Evolutionary conservation across 1,140 invertebrate species (phyloP), one percentile per base, ranked within the genome.

Genomic region (Drosophila pruinosa): DNA sequence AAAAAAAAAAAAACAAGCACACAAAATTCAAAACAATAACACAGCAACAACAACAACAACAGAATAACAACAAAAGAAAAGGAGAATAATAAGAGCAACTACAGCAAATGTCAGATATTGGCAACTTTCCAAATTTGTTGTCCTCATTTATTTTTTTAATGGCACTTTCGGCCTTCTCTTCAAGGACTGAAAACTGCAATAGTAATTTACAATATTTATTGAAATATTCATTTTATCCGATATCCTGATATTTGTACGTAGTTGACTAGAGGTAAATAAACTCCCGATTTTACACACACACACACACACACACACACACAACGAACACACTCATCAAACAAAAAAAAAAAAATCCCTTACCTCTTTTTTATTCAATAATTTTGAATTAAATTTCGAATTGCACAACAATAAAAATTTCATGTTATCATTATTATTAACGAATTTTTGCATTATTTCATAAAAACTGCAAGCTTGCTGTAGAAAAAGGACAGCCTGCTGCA

Each of bases 381-480:
- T 41, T 63, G 15, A 24, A 38, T 14, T 50, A 63, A 34, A 22
- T 26, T 53, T 41, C 31, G 14, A 56, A 28, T 14, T 36, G 62
- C 62, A 65, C 39, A 52, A 4, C 26, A 57, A 65, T 36, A 45
- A 54, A 17, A 24, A 34, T 52, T 65, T 39, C 14, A 21, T 54
- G 41, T 47, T 47, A n/a, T 45, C 43, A 59, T 43, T 12, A 41
- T 47, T 39, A 26, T 10, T 45, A 53, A 53, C 65, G 65, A 69
- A 69, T 69, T 69, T 69, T 12, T 26, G 3, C 34, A 43, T 54
- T 31, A 54, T 26, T 67, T 24, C 2, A 48, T 39, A 31, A 31
- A 48, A 48, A 50, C 17, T 8, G 14, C 26, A 31, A 50, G 24
- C 7, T 47, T 1, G 24, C n/a, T 21, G 38, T 26, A 15, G 10